These are phyloP conservation scores for Lophura swinhoii DNA, from an alignment of 2,797 vertebrate species.

Conservation along the genomic window DNA sequence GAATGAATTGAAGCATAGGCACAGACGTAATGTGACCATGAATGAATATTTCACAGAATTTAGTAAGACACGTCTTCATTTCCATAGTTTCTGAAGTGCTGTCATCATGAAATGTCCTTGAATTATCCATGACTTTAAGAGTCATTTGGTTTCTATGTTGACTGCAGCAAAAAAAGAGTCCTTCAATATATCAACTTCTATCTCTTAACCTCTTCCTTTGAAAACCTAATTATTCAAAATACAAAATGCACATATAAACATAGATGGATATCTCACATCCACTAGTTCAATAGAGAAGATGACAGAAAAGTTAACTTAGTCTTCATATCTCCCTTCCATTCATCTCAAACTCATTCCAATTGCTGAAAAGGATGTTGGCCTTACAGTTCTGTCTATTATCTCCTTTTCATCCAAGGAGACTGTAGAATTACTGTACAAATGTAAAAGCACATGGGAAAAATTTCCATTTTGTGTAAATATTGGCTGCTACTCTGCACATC, in stretches of 20 bases:
- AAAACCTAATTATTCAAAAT: background rate
- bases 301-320: background rate
- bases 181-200: background rate
- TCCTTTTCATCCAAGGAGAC: background rate
- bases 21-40: background rate
- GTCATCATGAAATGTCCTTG: background rate
- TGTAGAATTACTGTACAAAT: background rate
- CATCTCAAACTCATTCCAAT: background rate
- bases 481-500: background rate
- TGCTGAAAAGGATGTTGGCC: background rate
- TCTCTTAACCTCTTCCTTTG: background rate
- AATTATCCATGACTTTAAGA: background rate
- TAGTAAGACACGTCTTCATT: background rate
- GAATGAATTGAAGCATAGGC: background rate
- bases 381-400: background rate
- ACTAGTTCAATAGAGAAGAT: background rate
- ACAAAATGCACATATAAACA: background rate
- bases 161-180: background rate
- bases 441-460: background rate
- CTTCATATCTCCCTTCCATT: background rate
- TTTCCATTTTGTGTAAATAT: background rate
- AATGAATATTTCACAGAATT: background rate
- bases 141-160: background rate
- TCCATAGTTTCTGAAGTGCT: background rate
- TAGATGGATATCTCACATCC: background rate